These are phyloP conservation scores for Tyto alba DNA, from an alignment of 2,113 vertebrate genomes.

Conservation along the genomic window DNA sequence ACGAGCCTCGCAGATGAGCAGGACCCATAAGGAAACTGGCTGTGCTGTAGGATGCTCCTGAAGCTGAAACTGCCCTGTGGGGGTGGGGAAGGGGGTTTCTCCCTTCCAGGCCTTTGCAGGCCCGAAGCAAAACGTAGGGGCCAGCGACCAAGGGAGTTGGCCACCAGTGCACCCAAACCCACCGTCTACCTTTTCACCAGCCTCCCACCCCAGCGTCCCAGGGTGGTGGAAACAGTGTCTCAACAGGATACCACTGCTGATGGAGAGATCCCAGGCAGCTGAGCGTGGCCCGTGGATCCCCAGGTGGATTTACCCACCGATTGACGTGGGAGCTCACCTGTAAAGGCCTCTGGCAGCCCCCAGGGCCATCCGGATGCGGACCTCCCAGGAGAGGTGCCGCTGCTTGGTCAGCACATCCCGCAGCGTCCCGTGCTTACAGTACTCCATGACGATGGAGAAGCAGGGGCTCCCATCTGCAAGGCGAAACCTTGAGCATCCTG, in stretches of 20 bases:
- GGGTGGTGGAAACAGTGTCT: neutral
- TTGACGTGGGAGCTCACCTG: constrained; percentile 65
- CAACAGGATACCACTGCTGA: neutral
- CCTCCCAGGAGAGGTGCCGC: constrained; percentile 63
- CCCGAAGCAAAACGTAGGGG: neutral
- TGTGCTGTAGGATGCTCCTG: neutral
- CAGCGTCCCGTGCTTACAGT: constrained; percentile 83
- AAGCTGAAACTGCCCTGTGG: neutral
- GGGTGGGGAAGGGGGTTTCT: neutral
- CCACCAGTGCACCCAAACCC: neutral
- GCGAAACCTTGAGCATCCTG: neutral
- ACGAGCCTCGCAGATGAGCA: accelerated
- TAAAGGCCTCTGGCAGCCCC: constrained; percentile 85
- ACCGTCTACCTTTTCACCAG: neutral
- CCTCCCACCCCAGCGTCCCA: neutral
- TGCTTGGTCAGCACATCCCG: constrained; percentile 74
- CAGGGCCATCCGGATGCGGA: constrained; percentile 74
- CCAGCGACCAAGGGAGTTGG: neutral
- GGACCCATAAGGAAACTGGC: neutral
- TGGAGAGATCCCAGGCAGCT: neutral
- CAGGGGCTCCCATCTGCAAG: constrained; percentile 69
- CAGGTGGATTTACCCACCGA: neutral
- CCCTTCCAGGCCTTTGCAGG: neutral
- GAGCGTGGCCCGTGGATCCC: neutral
- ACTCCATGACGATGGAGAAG: constrained; percentile 86